Conservation (phyloP, 2,888 invertebrate genomes). For the Smittia aterrima region DNA sequence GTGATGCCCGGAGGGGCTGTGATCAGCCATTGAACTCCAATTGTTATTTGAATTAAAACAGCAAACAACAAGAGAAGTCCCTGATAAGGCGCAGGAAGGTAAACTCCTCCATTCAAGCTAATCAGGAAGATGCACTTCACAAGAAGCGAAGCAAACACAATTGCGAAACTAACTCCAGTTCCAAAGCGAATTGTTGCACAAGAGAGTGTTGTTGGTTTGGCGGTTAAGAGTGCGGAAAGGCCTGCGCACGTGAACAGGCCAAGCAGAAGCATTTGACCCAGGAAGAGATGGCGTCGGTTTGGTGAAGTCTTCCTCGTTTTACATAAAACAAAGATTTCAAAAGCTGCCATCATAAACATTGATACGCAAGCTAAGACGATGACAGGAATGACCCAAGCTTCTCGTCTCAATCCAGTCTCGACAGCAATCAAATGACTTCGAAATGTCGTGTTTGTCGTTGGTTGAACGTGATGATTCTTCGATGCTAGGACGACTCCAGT, state of each 20-base stretch:
- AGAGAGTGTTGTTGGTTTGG: conserved; percentile 73
- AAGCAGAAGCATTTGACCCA: conserved; percentile 81
- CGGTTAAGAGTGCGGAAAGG: conserved; percentile 73
- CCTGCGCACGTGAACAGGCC: conserved; percentile 80
- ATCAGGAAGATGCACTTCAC: conserved; percentile 93
- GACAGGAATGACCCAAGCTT: conserved; percentile 89
- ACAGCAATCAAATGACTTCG: conserved; percentile 42
- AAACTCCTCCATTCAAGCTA: conserved; percentile 86
- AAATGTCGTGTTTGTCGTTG: conserved; percentile 47
- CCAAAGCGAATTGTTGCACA: conserved; percentile 81
- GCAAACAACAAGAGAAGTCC: conserved; percentile 85
- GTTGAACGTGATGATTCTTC: conserved; percentile 45
- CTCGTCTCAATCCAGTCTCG: conserved; percentile 60
- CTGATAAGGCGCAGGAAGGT: conserved; percentile 90
- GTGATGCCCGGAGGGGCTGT: conserved; percentile 70
- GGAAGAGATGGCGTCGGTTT: conserved; percentile 78
- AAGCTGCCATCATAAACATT: conserved; percentile 79
- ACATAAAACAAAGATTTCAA: conserved; percentile 87
- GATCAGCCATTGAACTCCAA: conserved; percentile 80
- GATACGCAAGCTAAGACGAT: conserved; percentile 79
- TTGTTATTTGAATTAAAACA: conserved; percentile 84
- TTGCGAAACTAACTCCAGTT: conserved; percentile 76
- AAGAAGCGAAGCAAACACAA: conserved; percentile 86
- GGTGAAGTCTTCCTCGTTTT: conserved; percentile 80
- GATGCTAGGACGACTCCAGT: conserved; percentile 47